phyloP scores from a whole-genome alignment of 2,113 vertebrate species.

The Gopherus flavomarginatus region DNA sequence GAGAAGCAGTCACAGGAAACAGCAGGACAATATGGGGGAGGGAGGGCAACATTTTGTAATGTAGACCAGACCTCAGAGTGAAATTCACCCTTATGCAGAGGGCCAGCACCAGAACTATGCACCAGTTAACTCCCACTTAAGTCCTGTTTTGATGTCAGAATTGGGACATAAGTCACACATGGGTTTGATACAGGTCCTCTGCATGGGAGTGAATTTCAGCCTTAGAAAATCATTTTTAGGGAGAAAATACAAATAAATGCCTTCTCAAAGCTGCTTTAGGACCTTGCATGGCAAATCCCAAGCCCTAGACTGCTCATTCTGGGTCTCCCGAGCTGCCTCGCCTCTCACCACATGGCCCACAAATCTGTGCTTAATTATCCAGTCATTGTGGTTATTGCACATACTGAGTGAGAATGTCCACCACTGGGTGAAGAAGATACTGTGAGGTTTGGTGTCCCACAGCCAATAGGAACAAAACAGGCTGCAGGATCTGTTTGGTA shows the following conservation, averaged over 20 bases:
- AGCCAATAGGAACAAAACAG: rapidly evolving
- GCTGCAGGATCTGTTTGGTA: neutral
- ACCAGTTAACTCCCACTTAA: no score
- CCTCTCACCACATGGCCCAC: neutral
- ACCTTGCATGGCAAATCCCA: neutral
- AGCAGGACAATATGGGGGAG: neutral
- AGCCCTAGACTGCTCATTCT: neutral
- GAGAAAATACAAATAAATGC: neutral
- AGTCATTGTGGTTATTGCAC: neutral
- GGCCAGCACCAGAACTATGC: no score
- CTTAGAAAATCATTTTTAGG: neutral
- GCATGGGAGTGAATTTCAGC: neutral
- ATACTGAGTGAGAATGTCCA: neutral
- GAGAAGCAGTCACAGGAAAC: neutral
- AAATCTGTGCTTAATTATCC: neutral
- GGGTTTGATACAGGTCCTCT: no score
- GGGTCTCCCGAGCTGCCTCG: neutral
- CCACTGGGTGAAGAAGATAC: neutral
- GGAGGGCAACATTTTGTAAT: neutral
- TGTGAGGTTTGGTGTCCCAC: rapidly evolving
- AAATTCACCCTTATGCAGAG: no score
- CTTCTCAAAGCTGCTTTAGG: neutral
- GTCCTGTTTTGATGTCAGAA: no score
- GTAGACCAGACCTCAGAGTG: neutral
- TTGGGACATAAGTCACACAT: no score